Base-by-base conservation (phyloP, 2,888 invertebrate species). In the Halictus ligatus region DNA sequence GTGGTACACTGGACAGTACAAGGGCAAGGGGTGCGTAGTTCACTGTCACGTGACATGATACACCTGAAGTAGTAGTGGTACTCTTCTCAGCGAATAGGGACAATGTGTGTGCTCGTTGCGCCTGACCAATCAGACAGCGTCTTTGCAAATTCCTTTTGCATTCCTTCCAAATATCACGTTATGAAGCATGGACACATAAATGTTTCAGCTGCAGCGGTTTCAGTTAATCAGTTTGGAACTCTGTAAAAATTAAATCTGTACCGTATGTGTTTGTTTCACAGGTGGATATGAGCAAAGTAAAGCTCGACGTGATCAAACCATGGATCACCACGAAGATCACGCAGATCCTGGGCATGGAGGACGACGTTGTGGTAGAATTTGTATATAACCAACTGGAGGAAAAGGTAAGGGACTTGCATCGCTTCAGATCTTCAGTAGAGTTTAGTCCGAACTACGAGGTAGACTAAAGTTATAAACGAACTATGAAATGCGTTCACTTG, bases 201-300 rank as follows among this genome's bases (percentile, higher is more conserved):
- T 58, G 4, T n/a, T 12, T 58, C 4, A n/a, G n/a, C 8, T n/a
- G 12, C 2, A n/a, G 10, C 12, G 58, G n/a, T 4, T 58, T n/a
- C 1, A 58, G 15, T 25, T 29, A 29, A 50, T 25, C 8, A 25
- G 25, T 29, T 29, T 3, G 8, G 8, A 8, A 67, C 21, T 48
- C 29, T 21, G 29, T 2, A 2, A 40, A 35, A 67, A 35, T 67
- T 29, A 1, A 15, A 25, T 25, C 21, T 46, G 29, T 54, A 40
- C 12, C 15, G 4, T 29, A 10, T 69, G 6, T 15, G 21, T n/a
- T 0, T 1, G 35, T 15, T 25, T 54, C 7, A 29, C 1, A 98
- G 99, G 98, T 99, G 95, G 99, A 99, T 95, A 99, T 99, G 98
- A 97, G 98, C 78, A 99, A 99, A 96, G 98, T 99, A 84, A 99